Evolutionary conservation across 2,888 invertebrate species (phyloP).

Genomic region (Nemurella pictetii): DNA sequence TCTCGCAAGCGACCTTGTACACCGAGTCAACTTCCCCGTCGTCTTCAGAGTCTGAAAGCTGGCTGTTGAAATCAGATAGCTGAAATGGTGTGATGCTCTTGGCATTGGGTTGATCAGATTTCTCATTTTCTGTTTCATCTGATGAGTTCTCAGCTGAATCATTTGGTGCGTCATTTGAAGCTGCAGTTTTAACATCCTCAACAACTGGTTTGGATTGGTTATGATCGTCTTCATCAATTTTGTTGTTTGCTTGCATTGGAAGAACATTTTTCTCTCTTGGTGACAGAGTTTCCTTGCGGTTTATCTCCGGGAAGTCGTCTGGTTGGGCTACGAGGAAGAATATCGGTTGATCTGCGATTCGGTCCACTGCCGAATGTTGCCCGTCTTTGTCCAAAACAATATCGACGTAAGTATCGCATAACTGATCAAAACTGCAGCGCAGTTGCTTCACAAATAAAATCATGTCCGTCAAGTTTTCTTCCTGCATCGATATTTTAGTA

Average conservation of each 20-base stretch:
- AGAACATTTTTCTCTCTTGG: constrained; percentile 29
- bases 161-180: neutral
- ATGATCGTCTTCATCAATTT: neutral
- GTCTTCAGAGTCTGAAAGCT: neutral
- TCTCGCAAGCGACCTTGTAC: constrained; percentile 54
- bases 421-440: constrained; percentile 53
- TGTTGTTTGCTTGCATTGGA: constrained; percentile 4
- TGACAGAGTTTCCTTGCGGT: constrained; percentile 46
- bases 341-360: constrained; percentile 58
- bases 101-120: neutral
- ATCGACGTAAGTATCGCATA: constrained; percentile 58
- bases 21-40: constrained; percentile 46
- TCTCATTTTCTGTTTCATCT: constrained; percentile 32
- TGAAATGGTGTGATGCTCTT: constrained; percentile 48
- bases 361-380: constrained; percentile 50
- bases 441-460: constrained; percentile 45
- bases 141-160: constrained; percentile 27
- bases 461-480: constrained; percentile 35
- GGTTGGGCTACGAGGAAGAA: constrained; percentile 61
- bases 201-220: neutral
- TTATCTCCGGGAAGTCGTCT: constrained; percentile 57
- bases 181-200: neutral
- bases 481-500: neutral
- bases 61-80: constrained; percentile 47
- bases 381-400: constrained; percentile 56